Conservation (phyloP, 35 echinoderm and acorn worm genomes). For the Strongylocentrotus purpuratus region DNA sequence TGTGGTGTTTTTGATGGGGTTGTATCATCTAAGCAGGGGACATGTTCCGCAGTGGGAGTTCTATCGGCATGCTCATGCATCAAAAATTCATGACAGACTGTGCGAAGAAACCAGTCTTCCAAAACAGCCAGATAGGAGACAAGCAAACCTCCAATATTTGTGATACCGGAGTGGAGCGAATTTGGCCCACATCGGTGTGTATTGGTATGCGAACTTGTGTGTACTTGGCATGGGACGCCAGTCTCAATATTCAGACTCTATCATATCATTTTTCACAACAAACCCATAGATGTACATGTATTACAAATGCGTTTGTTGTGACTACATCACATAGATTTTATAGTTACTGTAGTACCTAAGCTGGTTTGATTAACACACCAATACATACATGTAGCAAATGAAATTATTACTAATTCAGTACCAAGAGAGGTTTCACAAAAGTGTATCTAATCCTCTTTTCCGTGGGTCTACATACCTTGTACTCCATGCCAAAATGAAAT, state of each 20-base stretch:
- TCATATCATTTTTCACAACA: neutral
- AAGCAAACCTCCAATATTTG: neutral
- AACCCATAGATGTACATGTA: neutral
- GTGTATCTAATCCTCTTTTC: too few species aligned
- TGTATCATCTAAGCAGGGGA: neutral
- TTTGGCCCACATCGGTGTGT: conserved; percentile 35
- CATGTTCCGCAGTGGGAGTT: conserved; percentile 29
- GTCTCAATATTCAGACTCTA: conserved; percentile 3
- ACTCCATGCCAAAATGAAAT: too few species aligned
- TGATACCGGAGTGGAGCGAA: neutral
- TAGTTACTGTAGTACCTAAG: too few species aligned
- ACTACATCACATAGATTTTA: too few species aligned
- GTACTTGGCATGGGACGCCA: neutral
- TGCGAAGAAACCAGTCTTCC: neutral
- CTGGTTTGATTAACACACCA: too few species aligned
- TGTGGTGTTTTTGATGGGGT: neutral
- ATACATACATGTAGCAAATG: too few species aligned
- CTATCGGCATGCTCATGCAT: conserved; percentile 23
- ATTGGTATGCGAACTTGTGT: conserved; percentile 32
- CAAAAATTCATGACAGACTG: conserved; percentile 31
- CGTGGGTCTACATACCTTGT: too few species aligned
- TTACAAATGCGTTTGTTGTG: too few species aligned
- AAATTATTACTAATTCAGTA: too few species aligned
- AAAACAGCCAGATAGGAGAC: neutral
- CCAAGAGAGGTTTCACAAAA: too few species aligned